Evolutionary conservation across 2,888 invertebrate genomes (phyloP).

Genomic region (Andrena trimmerana): DNA sequence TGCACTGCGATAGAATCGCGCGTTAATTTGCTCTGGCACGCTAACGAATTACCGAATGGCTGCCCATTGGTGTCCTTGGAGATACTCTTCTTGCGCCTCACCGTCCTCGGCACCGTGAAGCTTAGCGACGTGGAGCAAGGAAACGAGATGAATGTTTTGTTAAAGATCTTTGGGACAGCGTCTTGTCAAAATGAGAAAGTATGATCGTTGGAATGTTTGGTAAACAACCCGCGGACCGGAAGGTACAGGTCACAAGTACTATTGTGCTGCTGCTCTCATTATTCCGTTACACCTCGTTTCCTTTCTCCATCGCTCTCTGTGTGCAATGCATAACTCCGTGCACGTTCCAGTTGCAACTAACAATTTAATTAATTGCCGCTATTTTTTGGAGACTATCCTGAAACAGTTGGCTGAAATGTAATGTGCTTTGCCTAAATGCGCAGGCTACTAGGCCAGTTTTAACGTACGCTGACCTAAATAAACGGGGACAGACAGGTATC

Average conservation of each 20-base stretch:
- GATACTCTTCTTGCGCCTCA: slow-evolving; percentile 35
- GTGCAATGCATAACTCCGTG: neutral
- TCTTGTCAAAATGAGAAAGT: neutral
- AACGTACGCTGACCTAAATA: neutral
- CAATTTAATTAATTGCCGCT: neutral
- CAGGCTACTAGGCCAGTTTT: neutral
- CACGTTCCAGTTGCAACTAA: neutral
- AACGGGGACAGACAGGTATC: neutral
- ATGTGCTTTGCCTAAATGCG: too few species aligned
- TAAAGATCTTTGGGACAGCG: neutral
- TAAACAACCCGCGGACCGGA: neutral
- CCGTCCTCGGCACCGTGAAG: slow-evolving; percentile 5
- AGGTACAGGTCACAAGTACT: slow-evolving; percentile 13
- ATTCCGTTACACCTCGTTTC: slow-evolving; percentile 28
- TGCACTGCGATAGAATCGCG: slow-evolving; percentile 76
- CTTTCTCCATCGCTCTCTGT: slow-evolving; percentile 11
- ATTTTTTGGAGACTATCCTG: neutral
- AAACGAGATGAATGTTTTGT: slow-evolving; percentile 37
- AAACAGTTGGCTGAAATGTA: neutral
- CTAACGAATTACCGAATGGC: slow-evolving; percentile 57
- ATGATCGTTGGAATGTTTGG: neutral
- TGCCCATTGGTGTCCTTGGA: slow-evolving; percentile 38
- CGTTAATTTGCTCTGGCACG: slow-evolving; percentile 49
- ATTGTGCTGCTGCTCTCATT: slow-evolving; percentile 25
- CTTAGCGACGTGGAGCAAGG: slow-evolving; percentile 24